Evolutionary conservation across 2,888 invertebrate species (phyloP), one percentile per base, ranked within the genome.

Genomic region (Cyclophora punctaria): DNA sequence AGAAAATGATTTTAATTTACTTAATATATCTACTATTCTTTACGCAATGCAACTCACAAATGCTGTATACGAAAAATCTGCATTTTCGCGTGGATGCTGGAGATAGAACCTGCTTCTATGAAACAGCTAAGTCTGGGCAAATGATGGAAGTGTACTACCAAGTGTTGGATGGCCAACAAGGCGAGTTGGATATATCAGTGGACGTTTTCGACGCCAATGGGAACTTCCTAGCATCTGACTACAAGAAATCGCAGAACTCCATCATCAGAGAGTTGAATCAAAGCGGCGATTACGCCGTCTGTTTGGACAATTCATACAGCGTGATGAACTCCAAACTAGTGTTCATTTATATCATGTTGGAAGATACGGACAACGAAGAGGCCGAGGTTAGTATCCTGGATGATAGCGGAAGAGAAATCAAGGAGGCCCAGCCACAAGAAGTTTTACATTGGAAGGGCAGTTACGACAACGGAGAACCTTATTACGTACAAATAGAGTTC

Each of bases 281-380:
- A 40, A 89, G 90, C 44, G 96, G 96, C 7, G 95, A 95, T 67
- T 96, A 94, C 76, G 91, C 92, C 51, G 91, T 96, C 62, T 97
- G 97, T 72, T 93, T 97, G 76, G 97, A 97, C 76, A 97, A 97
- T 73, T 91, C 92, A 0, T 94, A 94, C 75, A 96, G 95, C 73
- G 83, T 92, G 48, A 93, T 94, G 67, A 94, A 95, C 64, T 89
- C 91, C 0, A 97, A 97, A 78, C 91, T 94, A 0, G 93, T 96
- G 0, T 96, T 93, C 72, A 93, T 96, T 67, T 95, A 94, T 70
- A 78, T 96, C 4, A 88, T 91, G 50, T 85, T 94, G 3, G 93
- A 93, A 61, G 86, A 90, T 52, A 91, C 41, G 78, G 70, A 78
- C 20, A 20, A 20, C n/a, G 73, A 75, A 3, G 70, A 69, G 47